A percentile compares a stretch with the other conserved stretches of the same genome.
phyloP scores from a whole-genome alignment of 2,113 vertebrate species.

The Hiodon tergisus region DNA sequence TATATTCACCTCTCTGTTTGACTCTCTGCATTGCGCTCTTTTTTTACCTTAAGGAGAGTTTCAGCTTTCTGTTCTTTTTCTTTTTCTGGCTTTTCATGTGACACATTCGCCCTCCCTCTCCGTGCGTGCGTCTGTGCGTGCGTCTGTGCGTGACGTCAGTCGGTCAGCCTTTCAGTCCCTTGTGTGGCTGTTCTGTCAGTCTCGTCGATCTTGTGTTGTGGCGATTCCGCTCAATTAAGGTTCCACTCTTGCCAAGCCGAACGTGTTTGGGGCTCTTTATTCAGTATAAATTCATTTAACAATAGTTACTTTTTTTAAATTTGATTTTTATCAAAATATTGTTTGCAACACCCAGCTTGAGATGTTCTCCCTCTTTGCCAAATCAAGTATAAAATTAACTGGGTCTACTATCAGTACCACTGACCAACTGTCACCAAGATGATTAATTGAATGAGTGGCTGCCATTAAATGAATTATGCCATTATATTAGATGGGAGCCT shows the following conservation, averaged over 20 bases:
- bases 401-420: too few relatives aligned
- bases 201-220: slow-evolving; percentile 52
- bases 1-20: slow-evolving; percentile 60
- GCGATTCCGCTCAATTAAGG: slow-evolving; percentile 37
- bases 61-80: slow-evolving; percentile 38
- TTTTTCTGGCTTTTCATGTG: slow-evolving; percentile 40
- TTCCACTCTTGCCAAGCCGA: background rate
- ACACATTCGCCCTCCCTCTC: slow-evolving; percentile 41
- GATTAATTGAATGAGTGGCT: background rate
- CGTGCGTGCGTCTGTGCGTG: slow-evolving; percentile 31
- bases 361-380: background rate
- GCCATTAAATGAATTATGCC: too few relatives aligned
- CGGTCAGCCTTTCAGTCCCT: slow-evolving; percentile 44
- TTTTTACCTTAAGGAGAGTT: slow-evolving; percentile 19
- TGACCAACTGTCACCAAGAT: background rate
- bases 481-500: too few relatives aligned
- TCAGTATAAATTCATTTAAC: background rate
- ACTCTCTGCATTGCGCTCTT: slow-evolving; percentile 37
- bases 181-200: slow-evolving; percentile 53
- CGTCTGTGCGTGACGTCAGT: slow-evolving; percentile 40
- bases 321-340: background rate
- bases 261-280: background rate
- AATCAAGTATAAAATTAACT: background rate
- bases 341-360: background rate
- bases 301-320: background rate